Evolutionary conservation across 1,140 invertebrate species (phyloP).

Genomic region (Zaprionus inermis): DNA sequence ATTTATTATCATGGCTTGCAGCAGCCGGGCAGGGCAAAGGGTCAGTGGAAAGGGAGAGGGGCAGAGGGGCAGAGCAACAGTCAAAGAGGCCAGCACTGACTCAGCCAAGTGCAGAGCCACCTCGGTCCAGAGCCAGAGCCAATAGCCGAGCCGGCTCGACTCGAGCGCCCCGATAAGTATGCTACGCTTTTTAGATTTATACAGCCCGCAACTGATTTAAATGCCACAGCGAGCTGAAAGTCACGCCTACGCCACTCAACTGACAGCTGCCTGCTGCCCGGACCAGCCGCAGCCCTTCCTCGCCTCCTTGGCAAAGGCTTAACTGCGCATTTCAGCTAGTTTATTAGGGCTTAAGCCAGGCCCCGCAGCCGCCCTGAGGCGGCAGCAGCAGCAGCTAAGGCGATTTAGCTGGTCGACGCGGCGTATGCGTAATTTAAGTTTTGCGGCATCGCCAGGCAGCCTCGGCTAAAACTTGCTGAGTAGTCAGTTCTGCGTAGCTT

Average conservation of each 20-base stretch:
- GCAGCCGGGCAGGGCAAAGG: conserved; percentile 37
- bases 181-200: conserved; percentile 53
- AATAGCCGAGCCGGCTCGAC: not conserved
- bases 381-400: conserved; percentile 56
- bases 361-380: too few species aligned
- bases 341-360: conserved; percentile 71
- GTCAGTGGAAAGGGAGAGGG: conserved; percentile 32
- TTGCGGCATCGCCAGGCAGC: conserved; percentile 39
- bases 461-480: conserved; percentile 59
- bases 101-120: conserved; percentile 17
- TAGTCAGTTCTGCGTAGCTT: conserved; percentile 27
- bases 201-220: conserved; percentile 52
- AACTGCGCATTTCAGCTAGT: conserved; percentile 75
- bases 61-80: conserved; percentile 30
- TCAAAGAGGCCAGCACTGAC: conserved; percentile 55
- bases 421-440: conserved; percentile 71
- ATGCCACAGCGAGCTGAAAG: conserved; percentile 47
- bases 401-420: conserved; percentile 59
- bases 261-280: conserved; percentile 11
- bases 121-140: conserved; percentile 43
- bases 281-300: not conserved
- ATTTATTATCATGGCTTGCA: conserved; percentile 83
- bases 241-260: conserved; percentile 36
- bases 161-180: conserved; percentile 53
- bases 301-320: conserved; percentile 50